Evolutionary conservation across 2,113 vertebrate species (phyloP).

Genomic region (Oreochromis spilurus): DNA sequence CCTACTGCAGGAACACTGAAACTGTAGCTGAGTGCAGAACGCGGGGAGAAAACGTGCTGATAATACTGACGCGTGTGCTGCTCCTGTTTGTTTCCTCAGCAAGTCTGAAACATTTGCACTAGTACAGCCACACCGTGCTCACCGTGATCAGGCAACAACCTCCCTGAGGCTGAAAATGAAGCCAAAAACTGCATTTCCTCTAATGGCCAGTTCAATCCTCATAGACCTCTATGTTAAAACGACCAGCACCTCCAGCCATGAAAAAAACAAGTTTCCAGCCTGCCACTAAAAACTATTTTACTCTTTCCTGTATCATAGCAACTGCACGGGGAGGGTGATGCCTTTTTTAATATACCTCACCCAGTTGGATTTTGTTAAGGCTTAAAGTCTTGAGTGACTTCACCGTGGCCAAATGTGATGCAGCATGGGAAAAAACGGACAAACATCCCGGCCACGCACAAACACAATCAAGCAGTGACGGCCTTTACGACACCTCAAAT

Average conservation of each 20-base stretch:
- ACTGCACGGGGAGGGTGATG: background rate
- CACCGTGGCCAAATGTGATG: background rate
- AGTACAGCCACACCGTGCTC: fast-evolving
- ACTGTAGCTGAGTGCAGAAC: background rate
- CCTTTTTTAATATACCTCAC: background rate
- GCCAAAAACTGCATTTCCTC: background rate
- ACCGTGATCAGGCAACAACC: background rate
- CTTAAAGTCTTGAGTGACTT: background rate
- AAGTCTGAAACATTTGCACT: background rate
- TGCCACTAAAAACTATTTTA: background rate
- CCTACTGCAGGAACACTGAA: background rate
- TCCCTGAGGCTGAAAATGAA: background rate
- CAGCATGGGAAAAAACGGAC: fast-evolving
- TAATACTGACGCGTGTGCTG: background rate
- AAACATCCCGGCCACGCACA: background rate
- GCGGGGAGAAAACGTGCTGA: background rate
- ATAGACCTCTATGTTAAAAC: background rate
- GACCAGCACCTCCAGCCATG: background rate
- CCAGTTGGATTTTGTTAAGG: background rate
- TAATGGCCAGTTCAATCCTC: background rate
- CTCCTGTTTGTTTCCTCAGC: background rate
- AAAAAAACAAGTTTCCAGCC: background rate
- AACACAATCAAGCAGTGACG: background rate
- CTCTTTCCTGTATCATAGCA: background rate
- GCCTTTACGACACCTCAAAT: background rate